phyloP scores from a whole-genome alignment of 1,140 invertebrate species.

The Drosophila pruinosa region DNA sequence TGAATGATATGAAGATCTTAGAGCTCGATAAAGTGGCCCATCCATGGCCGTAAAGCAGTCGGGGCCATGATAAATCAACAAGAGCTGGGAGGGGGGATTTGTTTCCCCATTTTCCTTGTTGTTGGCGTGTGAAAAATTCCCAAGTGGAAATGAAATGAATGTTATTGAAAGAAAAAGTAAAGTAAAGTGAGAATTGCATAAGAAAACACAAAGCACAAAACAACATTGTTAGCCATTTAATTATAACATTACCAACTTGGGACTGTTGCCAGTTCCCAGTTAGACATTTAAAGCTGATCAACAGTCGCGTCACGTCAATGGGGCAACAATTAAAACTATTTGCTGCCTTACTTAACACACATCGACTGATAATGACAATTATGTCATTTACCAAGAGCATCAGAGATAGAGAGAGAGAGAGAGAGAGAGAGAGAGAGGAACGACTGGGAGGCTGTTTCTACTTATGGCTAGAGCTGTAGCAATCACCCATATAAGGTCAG shows the following conservation, averaged over 20 bases:
- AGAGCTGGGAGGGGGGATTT: too few relatives aligned
- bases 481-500: conserved; percentile 30
- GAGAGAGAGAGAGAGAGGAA: not conserved
- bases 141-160: conserved; percentile 23
- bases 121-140: conserved; percentile 64
- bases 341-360: conserved; percentile 37
- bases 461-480: conserved; percentile 16
- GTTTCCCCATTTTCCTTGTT: too few relatives aligned
- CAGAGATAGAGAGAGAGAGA: not conserved
- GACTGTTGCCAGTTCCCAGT: conserved; percentile 6
- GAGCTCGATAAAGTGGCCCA: conserved; percentile 22
- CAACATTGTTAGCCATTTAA: conserved; percentile 47
- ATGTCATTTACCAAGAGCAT: conserved; percentile 16
- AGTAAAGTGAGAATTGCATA: conserved; percentile 62
- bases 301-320: conserved; percentile 41
- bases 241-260: conserved; percentile 47
- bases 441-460: not conserved
- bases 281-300: conserved; percentile 9
- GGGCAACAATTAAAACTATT: conserved; percentile 50
- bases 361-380: conserved; percentile 43
- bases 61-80: conserved; percentile 13
- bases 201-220: conserved; percentile 42
- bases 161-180: conserved; percentile 37
- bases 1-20: conserved; percentile 14
- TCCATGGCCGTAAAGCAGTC: not conserved